phyloP scores from a whole-genome alignment of 2,888 invertebrate species.

The Agrilus biguttatus region DNA sequence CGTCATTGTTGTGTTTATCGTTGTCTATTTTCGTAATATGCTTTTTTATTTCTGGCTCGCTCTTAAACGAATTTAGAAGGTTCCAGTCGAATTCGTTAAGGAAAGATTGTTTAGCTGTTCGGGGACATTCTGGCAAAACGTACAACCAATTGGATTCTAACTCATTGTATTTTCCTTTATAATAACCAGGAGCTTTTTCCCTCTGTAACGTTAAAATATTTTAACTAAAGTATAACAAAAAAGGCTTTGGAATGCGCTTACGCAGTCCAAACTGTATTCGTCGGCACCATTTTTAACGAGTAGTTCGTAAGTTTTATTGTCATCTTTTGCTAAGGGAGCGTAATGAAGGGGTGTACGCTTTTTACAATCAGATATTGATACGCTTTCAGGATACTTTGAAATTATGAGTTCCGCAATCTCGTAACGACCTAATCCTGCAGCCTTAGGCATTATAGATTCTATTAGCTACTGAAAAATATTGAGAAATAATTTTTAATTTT shows the following conservation, averaged over 20 bases:
- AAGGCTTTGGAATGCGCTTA: constrained; percentile 30
- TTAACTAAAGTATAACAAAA: neutral
- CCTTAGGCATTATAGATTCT: constrained; percentile 33
- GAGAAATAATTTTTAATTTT: constrained; percentile 4
- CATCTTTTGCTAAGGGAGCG: constrained; percentile 67
- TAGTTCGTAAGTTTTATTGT: constrained; percentile 60
- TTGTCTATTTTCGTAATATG: constrained; percentile 4
- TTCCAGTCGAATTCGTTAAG: constrained; percentile 62
- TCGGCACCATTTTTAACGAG: constrained; percentile 69
- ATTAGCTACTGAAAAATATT: neutral
- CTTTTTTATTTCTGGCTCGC: constrained; percentile 7
- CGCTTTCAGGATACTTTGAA: constrained; percentile 51
- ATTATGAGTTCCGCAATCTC: constrained; percentile 62
- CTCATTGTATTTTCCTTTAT: constrained; percentile 60
- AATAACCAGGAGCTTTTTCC: constrained; percentile 69
- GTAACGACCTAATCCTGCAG: constrained; percentile 66
- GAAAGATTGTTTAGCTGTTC: constrained; percentile 56
- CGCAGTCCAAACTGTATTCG: constrained; percentile 70
- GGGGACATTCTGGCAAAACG: constrained; percentile 66
- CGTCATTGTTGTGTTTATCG: constrained; percentile 3
- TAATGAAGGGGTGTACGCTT: constrained; percentile 82
- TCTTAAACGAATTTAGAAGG: constrained; percentile 37
- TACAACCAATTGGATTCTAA: constrained; percentile 58
- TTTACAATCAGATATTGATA: constrained; percentile 60
- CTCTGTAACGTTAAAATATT: constrained; percentile 41